phyloP scores from a whole-genome alignment of 2,797 vertebrate genomes.

The Sitta carolinensis region DNA sequence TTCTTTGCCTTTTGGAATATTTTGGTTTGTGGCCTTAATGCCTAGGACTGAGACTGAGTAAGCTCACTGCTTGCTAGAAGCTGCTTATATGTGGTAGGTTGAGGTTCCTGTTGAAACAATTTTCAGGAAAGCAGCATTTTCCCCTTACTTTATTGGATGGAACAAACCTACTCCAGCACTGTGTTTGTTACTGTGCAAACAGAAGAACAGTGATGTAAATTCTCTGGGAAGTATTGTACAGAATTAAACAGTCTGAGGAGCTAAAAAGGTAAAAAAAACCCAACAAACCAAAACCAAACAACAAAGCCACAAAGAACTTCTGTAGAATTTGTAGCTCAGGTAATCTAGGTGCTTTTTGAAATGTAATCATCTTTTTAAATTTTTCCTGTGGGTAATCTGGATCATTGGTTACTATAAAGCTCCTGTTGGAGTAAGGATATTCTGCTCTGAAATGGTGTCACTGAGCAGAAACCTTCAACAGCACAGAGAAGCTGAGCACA shows the following conservation, averaged over 20 bases:
- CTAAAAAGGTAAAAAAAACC: not conserved
- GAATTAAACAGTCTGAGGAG: not conserved
- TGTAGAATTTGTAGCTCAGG: not conserved
- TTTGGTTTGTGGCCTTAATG: not conserved
- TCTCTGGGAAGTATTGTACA: not conserved
- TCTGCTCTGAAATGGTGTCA: not conserved
- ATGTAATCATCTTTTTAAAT: rapidly evolving
- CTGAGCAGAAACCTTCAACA: not conserved
- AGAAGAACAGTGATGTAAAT: not conserved
- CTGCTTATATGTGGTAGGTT: not conserved
- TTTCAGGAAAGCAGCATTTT: not conserved
- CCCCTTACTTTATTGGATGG: not conserved
- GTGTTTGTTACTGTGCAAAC: not conserved
- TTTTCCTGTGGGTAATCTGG: not conserved
- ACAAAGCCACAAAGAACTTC: not conserved
- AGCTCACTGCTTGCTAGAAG: not conserved
- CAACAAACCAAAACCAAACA: not conserved
- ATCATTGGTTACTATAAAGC: not conserved
- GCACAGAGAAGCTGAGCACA: not conserved
- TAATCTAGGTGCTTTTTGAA: not conserved
- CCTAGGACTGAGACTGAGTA: not conserved
- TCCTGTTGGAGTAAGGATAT: not conserved
- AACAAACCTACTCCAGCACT: not conserved
- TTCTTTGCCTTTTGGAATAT: not conserved
- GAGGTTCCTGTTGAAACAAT: not conserved